A percentile compares a stretch with the other conserved stretches of the same genome.
Evolutionary conservation across 2,113 vertebrate genomes (phyloP).

Genomic region (Steatornis caripensis): DNA sequence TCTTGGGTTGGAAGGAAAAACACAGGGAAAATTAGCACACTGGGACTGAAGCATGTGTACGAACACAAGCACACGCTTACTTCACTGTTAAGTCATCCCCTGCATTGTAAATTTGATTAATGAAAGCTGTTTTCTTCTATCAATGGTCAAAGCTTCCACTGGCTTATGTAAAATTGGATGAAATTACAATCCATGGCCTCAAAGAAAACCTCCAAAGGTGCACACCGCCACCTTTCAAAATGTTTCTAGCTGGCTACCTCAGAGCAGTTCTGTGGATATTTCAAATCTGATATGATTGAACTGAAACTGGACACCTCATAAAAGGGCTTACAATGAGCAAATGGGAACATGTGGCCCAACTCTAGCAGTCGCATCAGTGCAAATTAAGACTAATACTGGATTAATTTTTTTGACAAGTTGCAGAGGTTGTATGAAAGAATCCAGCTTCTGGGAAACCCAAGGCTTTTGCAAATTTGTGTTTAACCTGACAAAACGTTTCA

Average conservation of each 20-base stretch:
- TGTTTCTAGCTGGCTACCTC: not conserved
- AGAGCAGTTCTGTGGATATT: not conserved
- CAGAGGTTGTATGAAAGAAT: not conserved
- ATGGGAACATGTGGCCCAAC: not conserved
- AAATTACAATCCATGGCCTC: not conserved
- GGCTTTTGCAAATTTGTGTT: not conserved
- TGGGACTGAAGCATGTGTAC: not conserved
- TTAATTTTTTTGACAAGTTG: not conserved
- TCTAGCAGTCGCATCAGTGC: not conserved
- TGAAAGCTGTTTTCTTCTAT: not conserved
- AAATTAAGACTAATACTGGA: not conserved
- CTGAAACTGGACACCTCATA: not conserved
- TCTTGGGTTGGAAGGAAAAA: not conserved
- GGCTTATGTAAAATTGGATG: not conserved
- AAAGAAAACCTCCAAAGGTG: not conserved
- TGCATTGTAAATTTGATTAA: not conserved
- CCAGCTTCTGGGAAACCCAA: not conserved
- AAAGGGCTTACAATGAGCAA: not conserved
- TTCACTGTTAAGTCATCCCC: not conserved
- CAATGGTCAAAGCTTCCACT: conserved; percentile 40
- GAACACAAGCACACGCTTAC: not conserved
- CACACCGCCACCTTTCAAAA: not conserved
- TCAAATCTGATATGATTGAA: not conserved
- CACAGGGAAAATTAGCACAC: not conserved
- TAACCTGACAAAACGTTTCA: not conserved